Percentiles rank a stretch among this genome's conserved stretches.
These are phyloP conservation scores for Diarsia dahlii DNA, from an alignment of 2,888 invertebrate species.

Conservation along the genomic window DNA sequence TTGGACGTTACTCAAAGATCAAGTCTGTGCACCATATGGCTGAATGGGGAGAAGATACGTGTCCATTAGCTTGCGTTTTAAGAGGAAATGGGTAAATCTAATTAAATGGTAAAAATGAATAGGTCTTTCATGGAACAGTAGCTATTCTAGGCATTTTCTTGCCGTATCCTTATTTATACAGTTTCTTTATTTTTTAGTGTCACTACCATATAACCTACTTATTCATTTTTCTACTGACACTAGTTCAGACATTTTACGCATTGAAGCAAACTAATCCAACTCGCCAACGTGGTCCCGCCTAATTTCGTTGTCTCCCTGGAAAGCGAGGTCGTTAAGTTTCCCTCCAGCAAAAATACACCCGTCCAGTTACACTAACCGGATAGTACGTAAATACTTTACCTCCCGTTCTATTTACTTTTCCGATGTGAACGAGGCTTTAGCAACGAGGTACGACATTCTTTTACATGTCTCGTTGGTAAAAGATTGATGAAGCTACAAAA, in stretches of 20 bases:
- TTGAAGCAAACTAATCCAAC: background rate
- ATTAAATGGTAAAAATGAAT: too few relatives aligned
- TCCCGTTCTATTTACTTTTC: background rate
- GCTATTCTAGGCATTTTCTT: too few relatives aligned
- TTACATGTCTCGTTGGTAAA: constrained; percentile 38
- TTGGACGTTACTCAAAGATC: too few relatives aligned
- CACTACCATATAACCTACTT: too few relatives aligned
- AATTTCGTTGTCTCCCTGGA: background rate
- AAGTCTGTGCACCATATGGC: too few relatives aligned
- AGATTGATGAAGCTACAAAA: constrained; percentile 58
- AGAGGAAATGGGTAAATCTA: too few relatives aligned
- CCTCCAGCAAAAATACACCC: background rate
- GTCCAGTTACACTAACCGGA: background rate
- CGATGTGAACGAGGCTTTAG: background rate
- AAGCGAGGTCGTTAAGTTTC: background rate
- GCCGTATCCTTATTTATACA: too few relatives aligned
- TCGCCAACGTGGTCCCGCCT: background rate
- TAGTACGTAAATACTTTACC: background rate
- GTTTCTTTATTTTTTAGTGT: too few relatives aligned
- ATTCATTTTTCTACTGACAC: too few relatives aligned
- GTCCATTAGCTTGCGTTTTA: too few relatives aligned
- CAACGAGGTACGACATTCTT: constrained; percentile 11
- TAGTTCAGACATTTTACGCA: background rate
- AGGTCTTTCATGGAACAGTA: too few relatives aligned
- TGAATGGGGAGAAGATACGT: too few relatives aligned